Conservation (phyloP, 2,888 invertebrate genomes). For the Plutella xylostella region DNA sequence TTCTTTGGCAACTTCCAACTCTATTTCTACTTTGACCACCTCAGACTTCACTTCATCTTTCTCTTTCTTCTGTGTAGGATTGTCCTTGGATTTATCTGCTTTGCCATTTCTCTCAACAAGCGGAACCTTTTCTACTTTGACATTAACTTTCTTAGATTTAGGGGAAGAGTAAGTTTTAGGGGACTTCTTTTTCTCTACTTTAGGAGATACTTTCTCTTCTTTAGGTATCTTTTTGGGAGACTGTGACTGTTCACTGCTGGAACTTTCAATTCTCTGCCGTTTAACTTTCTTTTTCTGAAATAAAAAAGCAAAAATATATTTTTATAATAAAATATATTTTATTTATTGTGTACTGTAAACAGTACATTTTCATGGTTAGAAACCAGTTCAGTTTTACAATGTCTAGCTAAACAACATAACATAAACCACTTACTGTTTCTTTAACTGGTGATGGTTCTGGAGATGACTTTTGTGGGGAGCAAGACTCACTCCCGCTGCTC, state of each 20-base stretch:
- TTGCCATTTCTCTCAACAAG: slow-evolving; percentile 9
- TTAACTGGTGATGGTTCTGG: neutral
- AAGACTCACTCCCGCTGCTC: slow-evolving; percentile 40
- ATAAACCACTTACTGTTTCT: neutral
- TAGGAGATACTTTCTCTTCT: slow-evolving; percentile 20
- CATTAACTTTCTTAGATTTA: slow-evolving; percentile 31
- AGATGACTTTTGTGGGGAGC: slow-evolving; percentile 19
- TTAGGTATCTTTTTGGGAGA: neutral
- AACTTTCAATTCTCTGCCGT: slow-evolving; percentile 50
- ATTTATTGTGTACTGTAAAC: too few species aligned
- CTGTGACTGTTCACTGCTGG: slow-evolving; percentile 40
- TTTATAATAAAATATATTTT: too few species aligned
- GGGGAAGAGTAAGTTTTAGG: slow-evolving; percentile 41
- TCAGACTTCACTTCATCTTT: neutral
- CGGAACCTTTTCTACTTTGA: slow-evolving; percentile 10
- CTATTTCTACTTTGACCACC: too few species aligned
- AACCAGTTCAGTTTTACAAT: too few species aligned
- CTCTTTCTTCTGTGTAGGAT: neutral
- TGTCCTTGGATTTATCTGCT: slow-evolving; percentile 5
- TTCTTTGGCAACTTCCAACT: too few species aligned
- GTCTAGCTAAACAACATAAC: too few species aligned
- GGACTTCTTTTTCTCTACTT: slow-evolving; percentile 24
- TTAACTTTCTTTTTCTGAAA: slow-evolving; percentile 44
- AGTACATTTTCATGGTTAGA: too few species aligned
- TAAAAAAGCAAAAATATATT: too few species aligned